Evolutionary conservation across 2,888 invertebrate species (phyloP), one percentile per base, ranked within the genome.

Genomic region (Spodoptera picta): DNA sequence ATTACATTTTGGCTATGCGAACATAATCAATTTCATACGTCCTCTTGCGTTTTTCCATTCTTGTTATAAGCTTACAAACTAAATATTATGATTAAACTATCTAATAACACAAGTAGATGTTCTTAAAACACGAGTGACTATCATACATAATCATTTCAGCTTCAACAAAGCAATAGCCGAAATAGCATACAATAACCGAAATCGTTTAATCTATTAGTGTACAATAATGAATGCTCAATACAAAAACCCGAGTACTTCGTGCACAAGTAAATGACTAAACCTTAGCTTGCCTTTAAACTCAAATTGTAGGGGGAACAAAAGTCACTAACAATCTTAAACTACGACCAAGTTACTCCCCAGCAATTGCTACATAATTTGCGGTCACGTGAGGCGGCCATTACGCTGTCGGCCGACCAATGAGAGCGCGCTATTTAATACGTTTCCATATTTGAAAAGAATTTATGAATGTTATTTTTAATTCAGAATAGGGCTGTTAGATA

Each of bases 381-480:
- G 94, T 94, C 94, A 94, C 94, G 93, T 91, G 89, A 95, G 87
- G 81, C 89, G 81, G 89, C 92, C 93, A 94, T 95, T 95, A 95
- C 84, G 76, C 75, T 80, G 75, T 69, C 78, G 77, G 75, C 69
- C 87, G 84, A 77, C 94, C 94, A 94, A 95, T 94, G 83, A 85
- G 87, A 88, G 86, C 83, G 83, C 89, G 79, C 76, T 83, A 73
- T 89, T 92, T 92, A 92, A 94, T 94, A 85, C 86, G 88, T 85
- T 91, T 89, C 88, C 86, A 86, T 90, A 87, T 92, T 92, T 87
- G 85, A 90, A 91, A 90, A 89, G 75, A 83, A 83, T 85, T 85
- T 84, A 86, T 60, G 54, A 56, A 83, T 71, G 74, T 74, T 79
- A 82, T 77, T 87, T 87, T 83, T 82, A 84, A 85, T 87, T 85